A percentile compares a stretch with the other conserved stretches of the same genome.
phyloP scores from a whole-genome alignment of 2,888 invertebrate species.

The Sialis fuliginosa region DNA sequence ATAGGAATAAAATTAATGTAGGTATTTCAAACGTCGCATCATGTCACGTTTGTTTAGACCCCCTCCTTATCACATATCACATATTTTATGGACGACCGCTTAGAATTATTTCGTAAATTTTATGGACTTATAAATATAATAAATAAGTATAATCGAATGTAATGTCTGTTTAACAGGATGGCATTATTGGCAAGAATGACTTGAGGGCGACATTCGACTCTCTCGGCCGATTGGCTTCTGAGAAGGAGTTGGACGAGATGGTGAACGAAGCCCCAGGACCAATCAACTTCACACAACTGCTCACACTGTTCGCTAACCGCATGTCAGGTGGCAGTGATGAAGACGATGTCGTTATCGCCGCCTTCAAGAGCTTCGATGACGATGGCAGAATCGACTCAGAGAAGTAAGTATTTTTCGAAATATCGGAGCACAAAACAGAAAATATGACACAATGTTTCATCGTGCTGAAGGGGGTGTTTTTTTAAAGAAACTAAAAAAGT shows the following conservation, averaged over 20 bases:
- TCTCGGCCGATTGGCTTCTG: conserved; percentile 74
- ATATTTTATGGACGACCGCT: too few relatives aligned
- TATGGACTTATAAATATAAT: too few relatives aligned
- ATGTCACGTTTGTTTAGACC: too few relatives aligned
- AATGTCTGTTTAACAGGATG: conserved; percentile 26
- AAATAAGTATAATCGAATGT: too few relatives aligned
- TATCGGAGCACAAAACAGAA: neutral
- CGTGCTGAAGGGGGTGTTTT: too few relatives aligned
- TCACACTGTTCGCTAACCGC: conserved; percentile 80
- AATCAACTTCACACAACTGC: conserved; percentile 88
- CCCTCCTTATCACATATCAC: too few relatives aligned
- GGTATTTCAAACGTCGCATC: too few relatives aligned
- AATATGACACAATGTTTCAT: neutral
- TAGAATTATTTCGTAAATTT: too few relatives aligned
- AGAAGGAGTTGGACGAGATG: conserved; percentile 86
- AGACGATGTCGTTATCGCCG: conserved; percentile 77
- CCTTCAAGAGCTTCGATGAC: conserved; percentile 84
- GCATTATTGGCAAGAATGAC: conserved; percentile 60
- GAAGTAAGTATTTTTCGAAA: conserved; percentile 33
- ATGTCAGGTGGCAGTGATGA: conserved; percentile 82
- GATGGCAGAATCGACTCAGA: conserved; percentile 79
- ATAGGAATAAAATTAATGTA: too few relatives aligned
- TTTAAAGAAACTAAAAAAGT: too few relatives aligned
- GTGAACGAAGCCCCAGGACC: conserved; percentile 74
- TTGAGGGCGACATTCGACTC: conserved; percentile 83